These are phyloP conservation scores for Novumbra hubbsi DNA, from an alignment of 2,797 vertebrate species.

Conservation along the genomic window DNA sequence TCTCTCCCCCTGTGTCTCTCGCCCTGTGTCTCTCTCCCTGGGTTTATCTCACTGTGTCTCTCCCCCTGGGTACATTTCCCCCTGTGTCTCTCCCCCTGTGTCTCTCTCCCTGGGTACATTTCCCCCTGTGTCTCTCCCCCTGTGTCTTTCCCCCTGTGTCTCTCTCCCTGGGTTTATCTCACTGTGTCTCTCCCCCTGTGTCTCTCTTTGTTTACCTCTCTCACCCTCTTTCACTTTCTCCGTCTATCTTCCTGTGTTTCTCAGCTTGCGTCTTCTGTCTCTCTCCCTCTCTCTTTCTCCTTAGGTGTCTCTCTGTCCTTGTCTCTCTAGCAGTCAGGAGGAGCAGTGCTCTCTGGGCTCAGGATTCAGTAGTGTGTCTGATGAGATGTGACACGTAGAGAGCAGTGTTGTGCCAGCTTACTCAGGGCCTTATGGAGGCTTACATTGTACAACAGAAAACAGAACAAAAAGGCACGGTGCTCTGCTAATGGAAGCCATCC, in stretches of 20 bases:
- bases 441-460: slow-evolving; percentile 59
- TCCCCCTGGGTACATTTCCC: no score
- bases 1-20: no score
- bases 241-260: not conserved
- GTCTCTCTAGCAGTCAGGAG: not conserved
- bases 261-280: slow-evolving; percentile 16
- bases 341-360: not conserved
- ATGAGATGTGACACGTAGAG: slow-evolving; percentile 64
- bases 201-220: not conserved
- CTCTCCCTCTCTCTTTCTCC: slow-evolving; percentile 3
- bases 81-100: no score
- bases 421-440: slow-evolving; percentile 63
- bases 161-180: not conserved
- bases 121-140: no score
- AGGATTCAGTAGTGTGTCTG: not conserved
- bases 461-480: slow-evolving; percentile 59
- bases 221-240: not conserved
- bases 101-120: no score
- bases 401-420: slow-evolving; percentile 55
- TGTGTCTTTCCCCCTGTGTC: no score
- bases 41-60: no score
- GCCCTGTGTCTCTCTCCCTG: no score
- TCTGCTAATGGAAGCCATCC: slow-evolving; percentile 53
- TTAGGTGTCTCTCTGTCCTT: not conserved
- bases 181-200: not conserved